These are phyloP conservation scores for Diarsia rubi DNA, from an alignment of 2,888 invertebrate genomes.

Conservation along the genomic window DNA sequence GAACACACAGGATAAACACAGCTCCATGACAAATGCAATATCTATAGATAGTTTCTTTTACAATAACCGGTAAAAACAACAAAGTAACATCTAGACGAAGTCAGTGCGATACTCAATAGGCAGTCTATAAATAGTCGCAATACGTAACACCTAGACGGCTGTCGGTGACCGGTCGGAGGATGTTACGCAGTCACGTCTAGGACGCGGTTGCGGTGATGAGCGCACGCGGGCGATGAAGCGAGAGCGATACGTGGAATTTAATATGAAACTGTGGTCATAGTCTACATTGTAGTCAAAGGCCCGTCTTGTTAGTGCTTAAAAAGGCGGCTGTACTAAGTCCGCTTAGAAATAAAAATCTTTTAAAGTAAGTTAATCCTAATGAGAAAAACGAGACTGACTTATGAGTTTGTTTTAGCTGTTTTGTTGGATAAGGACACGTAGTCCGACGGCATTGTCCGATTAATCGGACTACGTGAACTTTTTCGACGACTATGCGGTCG, in stretches of 20 bases:
- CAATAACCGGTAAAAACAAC: slow-evolving; percentile 32
- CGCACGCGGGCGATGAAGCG: slow-evolving; percentile 6
- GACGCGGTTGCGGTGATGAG: neutral
- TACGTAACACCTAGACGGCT: slow-evolving; percentile 49
- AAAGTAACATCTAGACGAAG: slow-evolving; percentile 23
- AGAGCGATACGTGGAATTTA: neutral
- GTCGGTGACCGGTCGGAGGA: slow-evolving; percentile 65
- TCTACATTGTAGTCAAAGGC: neutral
- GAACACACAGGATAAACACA: neutral
- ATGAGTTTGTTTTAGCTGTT: neutral
- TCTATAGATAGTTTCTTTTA: slow-evolving; percentile 7
- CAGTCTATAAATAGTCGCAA: slow-evolving; percentile 61
- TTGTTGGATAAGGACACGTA: too few species aligned
- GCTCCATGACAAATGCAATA: neutral
- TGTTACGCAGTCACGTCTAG: slow-evolving; percentile 49
- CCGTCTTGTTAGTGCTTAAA: neutral
- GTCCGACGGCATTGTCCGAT: too few species aligned
- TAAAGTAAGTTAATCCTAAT: neutral
- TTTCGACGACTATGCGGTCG: too few species aligned
- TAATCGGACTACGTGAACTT: too few species aligned
- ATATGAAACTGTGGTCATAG: neutral
- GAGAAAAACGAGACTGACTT: neutral
- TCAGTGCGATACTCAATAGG: slow-evolving; percentile 11
- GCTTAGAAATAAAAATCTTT: neutral
- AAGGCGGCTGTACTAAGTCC: neutral